phyloP scores from a whole-genome alignment of 1,140 invertebrate species.

The Nilaparvata lugens region DNA sequence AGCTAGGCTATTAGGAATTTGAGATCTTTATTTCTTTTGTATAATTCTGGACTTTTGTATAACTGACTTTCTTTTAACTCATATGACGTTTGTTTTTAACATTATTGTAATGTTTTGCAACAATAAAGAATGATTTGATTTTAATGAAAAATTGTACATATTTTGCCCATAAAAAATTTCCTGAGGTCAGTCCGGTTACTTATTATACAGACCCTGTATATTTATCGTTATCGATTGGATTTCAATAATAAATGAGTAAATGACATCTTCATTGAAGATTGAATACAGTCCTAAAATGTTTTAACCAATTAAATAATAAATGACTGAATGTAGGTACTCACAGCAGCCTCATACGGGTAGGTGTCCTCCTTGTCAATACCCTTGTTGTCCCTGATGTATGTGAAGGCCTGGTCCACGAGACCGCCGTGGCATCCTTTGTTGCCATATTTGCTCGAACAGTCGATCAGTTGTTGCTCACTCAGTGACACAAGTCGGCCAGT shows the following conservation, averaged over 20 bases:
- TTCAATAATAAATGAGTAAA: no score
- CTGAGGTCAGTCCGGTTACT: no score
- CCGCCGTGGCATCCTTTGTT: slow-evolving; percentile 96
- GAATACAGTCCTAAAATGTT: background rate
- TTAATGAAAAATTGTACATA: no score
- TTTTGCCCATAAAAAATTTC: no score
- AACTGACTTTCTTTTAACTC: no score
- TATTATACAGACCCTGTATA: no score
- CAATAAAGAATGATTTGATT: no score
- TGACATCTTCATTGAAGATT: background rate
- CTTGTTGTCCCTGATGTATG: slow-evolving; percentile 83
- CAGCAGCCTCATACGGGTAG: slow-evolving; percentile 81
- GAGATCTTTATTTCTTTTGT: no score
- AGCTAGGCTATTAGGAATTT: no score
- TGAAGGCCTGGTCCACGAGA: slow-evolving; percentile 86
- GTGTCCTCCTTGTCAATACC: slow-evolving; percentile 85
- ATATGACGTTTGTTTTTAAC: no score
- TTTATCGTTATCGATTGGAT: background rate
- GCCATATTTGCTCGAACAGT: slow-evolving; percentile 82
- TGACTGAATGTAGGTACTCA: slow-evolving; percentile 6
- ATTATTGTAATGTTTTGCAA: no score
- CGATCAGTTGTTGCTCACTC: slow-evolving; percentile 95
- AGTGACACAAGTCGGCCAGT: slow-evolving; percentile 77
- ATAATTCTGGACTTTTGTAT: no score
- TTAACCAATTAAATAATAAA: background rate